Evolutionary conservation across 2,888 invertebrate species (phyloP).

Genomic region (Hermaeophaga mercurialis): DNA sequence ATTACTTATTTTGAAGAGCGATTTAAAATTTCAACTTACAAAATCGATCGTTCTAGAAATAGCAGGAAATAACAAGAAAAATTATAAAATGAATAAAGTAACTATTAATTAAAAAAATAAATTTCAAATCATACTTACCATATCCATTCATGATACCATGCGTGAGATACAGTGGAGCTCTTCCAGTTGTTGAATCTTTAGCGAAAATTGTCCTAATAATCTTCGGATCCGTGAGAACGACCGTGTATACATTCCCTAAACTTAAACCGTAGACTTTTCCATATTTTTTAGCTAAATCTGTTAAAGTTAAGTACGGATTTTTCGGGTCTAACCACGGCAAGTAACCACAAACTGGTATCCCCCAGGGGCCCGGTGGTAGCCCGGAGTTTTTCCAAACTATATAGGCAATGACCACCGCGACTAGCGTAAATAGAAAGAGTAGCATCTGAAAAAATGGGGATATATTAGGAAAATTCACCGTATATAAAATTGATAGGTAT

Average conservation of each 20-base stretch:
- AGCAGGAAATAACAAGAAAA: too few relatives aligned
- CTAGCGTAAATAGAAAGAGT: slow-evolving; percentile 27
- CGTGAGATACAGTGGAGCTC: slow-evolving; percentile 82
- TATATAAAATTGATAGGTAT: too few relatives aligned
- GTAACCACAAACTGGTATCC: slow-evolving; percentile 79
- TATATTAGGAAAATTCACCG: too few relatives aligned
- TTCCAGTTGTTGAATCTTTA: slow-evolving; percentile 73
- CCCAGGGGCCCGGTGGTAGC: slow-evolving; percentile 79
- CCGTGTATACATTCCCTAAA: slow-evolving; percentile 76
- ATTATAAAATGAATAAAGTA: too few relatives aligned
- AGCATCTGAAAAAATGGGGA: slow-evolving; percentile 47
- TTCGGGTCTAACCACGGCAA: slow-evolving; percentile 72
- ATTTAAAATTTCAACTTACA: background rate
- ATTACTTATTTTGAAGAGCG: background rate
- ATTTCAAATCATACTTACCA: slow-evolving; percentile 61
- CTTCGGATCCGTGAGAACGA: slow-evolving; percentile 77
- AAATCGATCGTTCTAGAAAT: too few relatives aligned
- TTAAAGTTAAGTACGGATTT: slow-evolving; percentile 75
- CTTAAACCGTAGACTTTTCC: slow-evolving; percentile 76
- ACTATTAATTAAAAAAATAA: too few relatives aligned
- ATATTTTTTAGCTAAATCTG: slow-evolving; percentile 68
- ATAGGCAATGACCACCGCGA: slow-evolving; percentile 31
- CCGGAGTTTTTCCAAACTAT: slow-evolving; percentile 46
- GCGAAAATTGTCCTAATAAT: slow-evolving; percentile 75
- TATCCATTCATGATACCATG: slow-evolving; percentile 88